Evolutionary conservation across 2,113 vertebrate species (phyloP), one percentile per base, ranked within the genome.

Genomic region (Eurypyga helias): DNA sequence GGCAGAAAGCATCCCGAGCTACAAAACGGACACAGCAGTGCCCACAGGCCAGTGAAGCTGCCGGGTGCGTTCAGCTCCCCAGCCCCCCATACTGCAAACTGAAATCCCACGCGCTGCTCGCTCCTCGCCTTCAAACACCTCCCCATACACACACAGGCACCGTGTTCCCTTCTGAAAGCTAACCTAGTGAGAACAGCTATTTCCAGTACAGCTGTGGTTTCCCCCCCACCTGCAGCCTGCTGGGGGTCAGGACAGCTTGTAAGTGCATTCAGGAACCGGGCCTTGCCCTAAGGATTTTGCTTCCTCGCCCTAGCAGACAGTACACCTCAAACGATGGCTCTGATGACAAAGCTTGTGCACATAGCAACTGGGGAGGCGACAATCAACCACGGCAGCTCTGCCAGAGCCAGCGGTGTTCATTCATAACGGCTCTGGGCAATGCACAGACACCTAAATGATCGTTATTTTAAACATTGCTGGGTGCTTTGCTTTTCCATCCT

Each of bases 121-220:
- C 52, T 58, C 14, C 67, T 76, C 3, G 15, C 67, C 62, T 66
- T 19, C 52, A 4, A 9, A 43, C 5, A n/a, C 10, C 78, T 76
- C 65, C 52, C 33, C 57, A 14, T 3, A 45, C 17, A 14, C 36
- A 38, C 0, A 7, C 13, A 46, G n/a, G n/a, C 8, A 24, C 8
- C 0, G 0, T 12, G 70, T 4, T 18, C 14, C 36, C 61, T 70
- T 43, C 72, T n/a, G 26, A 9, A 34, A 49, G 60, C 13, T 65
- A 55, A 18, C 26, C 48, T 67, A 51, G 33, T 34, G 29, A 11
- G 34, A 96, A 75, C 0, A 29, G 33, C 16, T 21, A 8, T 26
- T 70, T 81, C 49, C 55, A 31, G 21, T 5, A 4, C 6, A 34
- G 21, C 21, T 72, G 16, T 20, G 18, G 4, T 29, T 51, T 51